Evolutionary conservation across 2,113 vertebrate species (phyloP), one percentile per base, ranked within the genome.

Genomic region (Melanocharis versteri): DNA sequence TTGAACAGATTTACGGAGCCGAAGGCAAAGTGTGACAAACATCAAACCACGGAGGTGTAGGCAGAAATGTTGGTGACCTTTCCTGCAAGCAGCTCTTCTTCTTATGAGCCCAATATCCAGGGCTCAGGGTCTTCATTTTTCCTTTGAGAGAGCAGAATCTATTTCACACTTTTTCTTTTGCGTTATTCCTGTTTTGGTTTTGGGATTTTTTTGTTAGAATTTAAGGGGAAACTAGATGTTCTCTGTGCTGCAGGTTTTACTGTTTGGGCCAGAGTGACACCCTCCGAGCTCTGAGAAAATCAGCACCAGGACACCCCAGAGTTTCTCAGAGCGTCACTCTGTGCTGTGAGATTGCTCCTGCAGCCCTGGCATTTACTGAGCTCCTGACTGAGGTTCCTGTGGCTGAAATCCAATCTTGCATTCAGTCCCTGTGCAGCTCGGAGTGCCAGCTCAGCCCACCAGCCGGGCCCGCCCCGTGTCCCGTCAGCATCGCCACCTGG

Each of bases 401-500:
- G 84, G 69, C 24, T 83, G 4, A 65, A 65, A 80, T 15, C 22
- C 85, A 13, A 21, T 56, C 50, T 19, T 54, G 84, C 53, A 80
- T 93, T 93, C 90, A 14, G 35, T 54, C 30, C 13, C 73, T 35
- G 89, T 54, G 37, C 65, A 42, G 58, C 87, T 61, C 48, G 16
- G 15, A 73, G 89, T 51, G 89, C 65, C 57, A 33, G 53, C 78
- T 57, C 78, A 54, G 53, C 81, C 80, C 91, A 68, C 76, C 72
- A 71, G 86, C 44, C 4, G 39, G 23, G 17, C 54, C 27, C 39
- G 56, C 76, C 94, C 86, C 64, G 69, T 78, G 30, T 47, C 69
- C 62, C 45, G 61, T 86, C 86, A 94, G 75, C 86, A 40, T 35
- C 21, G 35, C 92, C 9, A 53, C 83, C 92, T 90, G 92, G 5